phyloP scores from a whole-genome alignment of 2,888 invertebrate genomes.

The Allacma fusca region DNA sequence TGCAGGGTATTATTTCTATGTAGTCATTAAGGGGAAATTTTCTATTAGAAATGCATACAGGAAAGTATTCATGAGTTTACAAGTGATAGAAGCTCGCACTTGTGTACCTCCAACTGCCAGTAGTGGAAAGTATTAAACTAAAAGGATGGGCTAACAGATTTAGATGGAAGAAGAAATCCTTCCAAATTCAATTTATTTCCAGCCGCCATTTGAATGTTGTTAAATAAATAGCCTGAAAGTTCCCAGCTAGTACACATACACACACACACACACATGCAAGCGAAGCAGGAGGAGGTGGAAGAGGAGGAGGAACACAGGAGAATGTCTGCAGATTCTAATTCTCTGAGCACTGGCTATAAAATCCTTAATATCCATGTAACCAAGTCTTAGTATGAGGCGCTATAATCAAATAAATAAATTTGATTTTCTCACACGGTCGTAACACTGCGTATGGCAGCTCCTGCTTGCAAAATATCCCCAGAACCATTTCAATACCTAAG shows the following conservation, averaged over 20 bases:
- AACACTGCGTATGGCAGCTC: too few relatives aligned
- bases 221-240: constrained; percentile 1
- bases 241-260: background rate
- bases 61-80: background rate
- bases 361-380: constrained; percentile 6
- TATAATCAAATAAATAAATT: constrained; percentile 5
- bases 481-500: too few relatives aligned
- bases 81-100: background rate
- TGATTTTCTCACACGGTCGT: background rate
- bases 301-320: background rate
- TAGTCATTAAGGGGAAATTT: constrained; percentile 12
- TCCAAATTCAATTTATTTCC: constrained; percentile 33
- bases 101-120: background rate
- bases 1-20: constrained; percentile 2
- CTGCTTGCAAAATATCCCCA: too few relatives aligned
- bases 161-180: constrained; percentile 20
- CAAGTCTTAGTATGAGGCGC: background rate
- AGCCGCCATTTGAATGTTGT: constrained; percentile 20
- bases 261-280: background rate
- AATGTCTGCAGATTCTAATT: constrained; percentile 22
- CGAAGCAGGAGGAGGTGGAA: background rate
- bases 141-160: constrained; percentile 10
- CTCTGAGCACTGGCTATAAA: background rate
- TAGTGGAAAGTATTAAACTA: background rate
- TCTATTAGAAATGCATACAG: background rate